These are phyloP conservation scores for Machimus atricapillus DNA, from an alignment of 2,888 invertebrate genomes.

Conservation along the genomic window DNA sequence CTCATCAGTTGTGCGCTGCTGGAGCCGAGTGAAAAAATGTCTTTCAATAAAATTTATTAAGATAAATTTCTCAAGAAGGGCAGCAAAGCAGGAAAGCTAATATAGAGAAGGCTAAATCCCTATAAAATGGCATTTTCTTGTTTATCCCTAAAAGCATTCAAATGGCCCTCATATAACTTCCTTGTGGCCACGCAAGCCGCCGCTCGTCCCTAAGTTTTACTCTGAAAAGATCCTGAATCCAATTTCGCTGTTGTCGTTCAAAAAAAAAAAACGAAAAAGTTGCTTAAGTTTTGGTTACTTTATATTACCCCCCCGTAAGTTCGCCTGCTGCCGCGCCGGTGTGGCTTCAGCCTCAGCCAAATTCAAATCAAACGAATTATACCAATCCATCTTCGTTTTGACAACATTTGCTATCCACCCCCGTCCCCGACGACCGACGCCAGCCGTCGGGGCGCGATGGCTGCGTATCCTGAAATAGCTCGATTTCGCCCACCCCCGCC, in stretches of 20 bases:
- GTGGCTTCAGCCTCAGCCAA: background rate
- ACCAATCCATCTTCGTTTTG: constrained; percentile 48
- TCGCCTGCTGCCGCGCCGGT: background rate
- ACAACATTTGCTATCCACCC: constrained; percentile 30
- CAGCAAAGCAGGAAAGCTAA: constrained; percentile 3
- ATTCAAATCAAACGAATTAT: constrained; percentile 49
- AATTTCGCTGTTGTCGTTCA: constrained; percentile 28
- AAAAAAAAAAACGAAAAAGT: constrained; percentile 16
- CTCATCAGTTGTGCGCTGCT: background rate
- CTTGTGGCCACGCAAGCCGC: constrained; percentile 44
- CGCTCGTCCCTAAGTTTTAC: background rate
- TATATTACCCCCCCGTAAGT: constrained; percentile 10
- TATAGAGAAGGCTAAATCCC: constrained; percentile 36
- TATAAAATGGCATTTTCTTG: constrained; percentile 50
- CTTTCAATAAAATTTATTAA: constrained; percentile 11
- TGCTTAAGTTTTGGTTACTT: constrained; percentile 35
- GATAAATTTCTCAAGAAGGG: background rate
- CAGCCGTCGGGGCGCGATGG: background rate
- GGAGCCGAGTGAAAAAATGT: background rate
- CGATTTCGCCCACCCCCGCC: constrained; percentile 20
- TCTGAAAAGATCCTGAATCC: constrained; percentile 29
- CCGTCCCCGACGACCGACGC: background rate
- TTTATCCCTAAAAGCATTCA: constrained; percentile 50
- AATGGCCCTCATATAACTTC: constrained; percentile 49
- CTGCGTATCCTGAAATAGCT: constrained; percentile 3